Evolutionary conservation across 2,797 vertebrate species (phyloP), one percentile per base, ranked within the genome.

Genomic region (Chelon auratus): DNA sequence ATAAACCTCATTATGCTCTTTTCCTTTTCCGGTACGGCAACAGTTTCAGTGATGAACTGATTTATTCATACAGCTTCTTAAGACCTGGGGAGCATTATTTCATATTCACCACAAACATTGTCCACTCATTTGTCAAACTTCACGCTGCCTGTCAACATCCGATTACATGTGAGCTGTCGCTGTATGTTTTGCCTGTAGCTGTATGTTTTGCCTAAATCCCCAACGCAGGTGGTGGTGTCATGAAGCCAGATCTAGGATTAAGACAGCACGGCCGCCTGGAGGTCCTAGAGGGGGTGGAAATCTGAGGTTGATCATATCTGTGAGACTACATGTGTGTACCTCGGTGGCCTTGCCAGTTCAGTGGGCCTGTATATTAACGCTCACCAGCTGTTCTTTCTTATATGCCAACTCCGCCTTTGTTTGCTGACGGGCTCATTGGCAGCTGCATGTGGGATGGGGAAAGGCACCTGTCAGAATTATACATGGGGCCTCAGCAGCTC

Each of bases 381-480:
- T 60, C 68, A 77, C 78, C 91, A 92, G 90, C 87, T 93, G 91
- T 91, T 90, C 80, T 68, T 69, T 74, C 52, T 60, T 77, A 72
- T 67, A 86, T 78, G 85, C 87, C 85, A 83, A 69, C 83, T 88
- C 73, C 75, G 70, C 81, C 87, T 86, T 87, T 91, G 87, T 93
- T 92, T 89, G 80, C 85, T 72, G 86, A 91, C 80, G 62, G 89
- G 43, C 87, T 86, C 88, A 82, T 75, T 81, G 89, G 85, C 88
- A 90, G 89, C 84, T 87, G 87, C 81, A 70, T 76, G 86, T 72
- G 83, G 74, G 85, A 87, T 56, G 68, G 77, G 76, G 65, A 86
- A 85, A 78, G 83, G 86, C 85, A 90, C 91, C 90, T 90, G 90
- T 91, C 89, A 87, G 78, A 87, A 85, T 89, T 82, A 84, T 71